Percentiles rank a stretch among this genome's conserved stretches.
Evolutionary conservation across 2,113 vertebrate species (phyloP).

Genomic region (Leptocoma aspasia): DNA sequence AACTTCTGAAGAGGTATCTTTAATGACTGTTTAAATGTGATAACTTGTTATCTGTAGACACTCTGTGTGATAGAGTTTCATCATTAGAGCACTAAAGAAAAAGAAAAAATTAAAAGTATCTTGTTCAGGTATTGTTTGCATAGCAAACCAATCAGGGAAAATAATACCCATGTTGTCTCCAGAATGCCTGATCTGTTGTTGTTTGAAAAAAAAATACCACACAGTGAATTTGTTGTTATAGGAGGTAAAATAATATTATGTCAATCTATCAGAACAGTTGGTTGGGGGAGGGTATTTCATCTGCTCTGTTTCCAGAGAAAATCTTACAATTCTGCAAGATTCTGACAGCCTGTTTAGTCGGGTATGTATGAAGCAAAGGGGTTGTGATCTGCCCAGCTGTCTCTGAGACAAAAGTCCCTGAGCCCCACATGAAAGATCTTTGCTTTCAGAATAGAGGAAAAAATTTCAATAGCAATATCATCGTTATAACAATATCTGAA

Average conservation of each 20-base stretch:
- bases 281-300: not conserved
- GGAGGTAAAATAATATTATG: constrained; percentile 32
- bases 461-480: not conserved
- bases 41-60: not conserved
- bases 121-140: not conserved
- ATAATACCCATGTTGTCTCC: not conserved
- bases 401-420: not conserved
- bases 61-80: not conserved
- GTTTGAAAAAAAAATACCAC: not conserved
- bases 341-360: constrained; percentile 11
- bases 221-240: not conserved
- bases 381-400: constrained; percentile 35
- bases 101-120: not conserved
- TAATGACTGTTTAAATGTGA: not conserved
- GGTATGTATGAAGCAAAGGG: not conserved
- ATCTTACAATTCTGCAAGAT: constrained; percentile 13
- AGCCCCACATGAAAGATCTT: not conserved
- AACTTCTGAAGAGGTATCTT: not conserved
- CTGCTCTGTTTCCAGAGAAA: constrained; percentile 35
- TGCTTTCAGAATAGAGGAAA: not conserved
- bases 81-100: not conserved
- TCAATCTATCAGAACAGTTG: constrained; percentile 18
- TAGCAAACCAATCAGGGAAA: not conserved
- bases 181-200: not conserved
- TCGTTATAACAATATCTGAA: not conserved